Evolutionary conservation across 1,140 invertebrate genomes (phyloP), one percentile per base, ranked within the genome.

Genomic region (Heliconius melpomene): DNA sequence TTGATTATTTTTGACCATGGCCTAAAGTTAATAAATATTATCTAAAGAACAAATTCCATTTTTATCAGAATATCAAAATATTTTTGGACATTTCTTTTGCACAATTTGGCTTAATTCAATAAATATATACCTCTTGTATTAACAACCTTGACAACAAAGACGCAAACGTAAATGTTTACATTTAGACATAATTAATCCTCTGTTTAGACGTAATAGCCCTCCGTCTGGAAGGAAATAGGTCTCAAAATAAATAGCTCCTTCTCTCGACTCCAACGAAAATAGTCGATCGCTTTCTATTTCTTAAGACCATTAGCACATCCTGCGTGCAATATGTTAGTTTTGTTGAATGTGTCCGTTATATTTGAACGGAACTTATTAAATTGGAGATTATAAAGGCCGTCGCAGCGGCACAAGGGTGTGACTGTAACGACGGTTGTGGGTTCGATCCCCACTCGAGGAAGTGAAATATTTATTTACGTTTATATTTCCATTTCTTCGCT

Each of bases 181-280:
- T 72, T 23, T 23, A 13, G 66, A 66, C 72, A 78, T 78, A 78
- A 81, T 81, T 81, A 81, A 81, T 81, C 46, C 80, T 80, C 75
- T 78, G 74, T 78, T 81, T 76, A 76, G 74, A 78, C 80, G 74
- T 78, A 73, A 79, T 54, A 75, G 70, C 81, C 82, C 79, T 60
- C 80, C 84, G 86, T 86, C 88, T 92, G 83, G 83, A 85, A 92
- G 92, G 91, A 94, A 94, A 92, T 91, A 91, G 89, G 87, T 84
- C 91, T 91, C 86, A 91, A 93, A 94, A 94, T 94, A 94, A 91
- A 94, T 92, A 90, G 89, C 90, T 88, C 90, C 91, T 92, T 89
- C 89, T 83, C 86, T 79, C 84, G 90, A 87, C 86, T 86, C 86
- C 87, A 87, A 91, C 93, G 89, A 91, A 93, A 93, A 93, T 94